phyloP scores from a whole-genome alignment of 2,797 vertebrate genomes.

The Gobionotothen gibberifrons region DNA sequence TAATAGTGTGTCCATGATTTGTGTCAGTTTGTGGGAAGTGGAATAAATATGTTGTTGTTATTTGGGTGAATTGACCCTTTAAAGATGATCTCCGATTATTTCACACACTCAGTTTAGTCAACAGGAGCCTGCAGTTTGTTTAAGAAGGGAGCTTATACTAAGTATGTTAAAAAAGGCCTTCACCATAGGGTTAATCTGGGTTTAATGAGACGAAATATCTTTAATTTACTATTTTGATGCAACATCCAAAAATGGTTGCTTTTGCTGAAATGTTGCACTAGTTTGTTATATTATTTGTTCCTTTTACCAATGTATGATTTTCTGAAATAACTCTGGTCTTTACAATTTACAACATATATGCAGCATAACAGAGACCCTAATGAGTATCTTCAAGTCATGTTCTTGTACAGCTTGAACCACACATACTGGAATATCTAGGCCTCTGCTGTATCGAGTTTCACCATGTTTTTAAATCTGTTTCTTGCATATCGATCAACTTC shows the following conservation, averaged over 20 bases:
- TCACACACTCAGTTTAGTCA: background rate
- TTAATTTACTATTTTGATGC: background rate
- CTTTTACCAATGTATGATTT: background rate
- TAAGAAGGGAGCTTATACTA: conserved; percentile 1
- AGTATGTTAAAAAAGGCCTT: background rate
- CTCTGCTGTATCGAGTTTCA: background rate
- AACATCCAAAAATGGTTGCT: background rate
- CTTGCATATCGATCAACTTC: background rate
- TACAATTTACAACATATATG: background rate
- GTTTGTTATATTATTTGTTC: background rate
- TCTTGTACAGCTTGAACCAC: too few relatives aligned
- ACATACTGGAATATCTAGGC: background rate
- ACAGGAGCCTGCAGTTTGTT: background rate
- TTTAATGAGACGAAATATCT: background rate
- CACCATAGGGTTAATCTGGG: background rate
- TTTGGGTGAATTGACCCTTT: background rate
- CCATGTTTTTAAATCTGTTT: background rate
- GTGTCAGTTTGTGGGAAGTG: background rate
- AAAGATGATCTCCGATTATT: background rate
- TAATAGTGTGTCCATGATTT: background rate
- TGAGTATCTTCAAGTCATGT: too few relatives aligned
- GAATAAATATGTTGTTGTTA: background rate
- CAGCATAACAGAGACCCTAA: background rate
- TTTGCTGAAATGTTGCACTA: background rate
- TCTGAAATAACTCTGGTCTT: background rate